Conservation (phyloP, 2,113 vertebrate genomes). For the Phrynocephalus versicolor region DNA sequence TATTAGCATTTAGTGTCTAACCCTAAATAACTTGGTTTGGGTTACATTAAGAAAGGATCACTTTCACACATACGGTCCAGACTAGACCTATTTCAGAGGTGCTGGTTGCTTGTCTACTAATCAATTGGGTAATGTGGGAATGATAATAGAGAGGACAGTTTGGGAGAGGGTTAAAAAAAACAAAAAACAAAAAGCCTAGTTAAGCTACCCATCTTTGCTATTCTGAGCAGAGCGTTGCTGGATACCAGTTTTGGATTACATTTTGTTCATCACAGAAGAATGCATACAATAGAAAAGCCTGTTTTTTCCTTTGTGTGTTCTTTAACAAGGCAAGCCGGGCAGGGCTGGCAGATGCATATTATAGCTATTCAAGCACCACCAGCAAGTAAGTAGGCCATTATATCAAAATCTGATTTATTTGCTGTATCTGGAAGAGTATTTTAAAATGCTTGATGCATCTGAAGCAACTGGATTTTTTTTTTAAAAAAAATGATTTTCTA, state of each 20-base stretch:
- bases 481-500: not conserved
- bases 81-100: no score
- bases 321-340: not conserved
- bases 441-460: not conserved
- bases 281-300: not conserved
- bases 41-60: no score
- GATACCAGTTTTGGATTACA: not conserved
- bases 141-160: not conserved
- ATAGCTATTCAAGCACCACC: not conserved
- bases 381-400: not conserved
- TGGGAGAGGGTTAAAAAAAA: not conserved
- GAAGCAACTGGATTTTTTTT: not conserved
- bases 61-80: no score
- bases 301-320: not conserved
- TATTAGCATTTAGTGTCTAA: no score
- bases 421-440: rapidly evolving
- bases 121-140: no score
- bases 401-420: not conserved
- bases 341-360: rapidly evolving
- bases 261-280: not conserved
- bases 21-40: no score
- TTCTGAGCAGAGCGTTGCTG: not conserved
- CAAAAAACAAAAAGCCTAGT: not conserved
- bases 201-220: not conserved
- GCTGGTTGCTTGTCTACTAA: no score